Evolutionary conservation across 2,797 vertebrate species (phyloP).

Genomic region (Ceryle rudis): DNA sequence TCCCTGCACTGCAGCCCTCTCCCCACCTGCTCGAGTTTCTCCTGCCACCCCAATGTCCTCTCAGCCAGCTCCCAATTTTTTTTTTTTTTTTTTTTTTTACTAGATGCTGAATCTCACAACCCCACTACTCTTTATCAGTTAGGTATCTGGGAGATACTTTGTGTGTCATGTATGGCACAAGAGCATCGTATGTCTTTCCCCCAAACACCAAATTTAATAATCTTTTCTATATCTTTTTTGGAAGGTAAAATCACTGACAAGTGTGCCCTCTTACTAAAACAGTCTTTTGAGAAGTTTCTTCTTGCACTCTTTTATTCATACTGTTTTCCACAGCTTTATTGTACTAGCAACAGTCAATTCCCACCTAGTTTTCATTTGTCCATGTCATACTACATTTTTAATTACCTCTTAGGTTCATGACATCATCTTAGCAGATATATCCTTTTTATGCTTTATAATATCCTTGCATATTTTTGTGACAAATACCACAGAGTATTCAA

Average conservation of each 20-base stretch:
- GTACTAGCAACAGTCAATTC: neutral
- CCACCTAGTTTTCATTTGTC: neutral
- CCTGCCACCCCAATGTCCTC: neutral
- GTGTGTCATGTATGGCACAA: neutral
- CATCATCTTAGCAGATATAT: neutral
- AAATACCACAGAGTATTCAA: neutral
- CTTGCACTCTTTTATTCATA: neutral
- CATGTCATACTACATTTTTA: neutral
- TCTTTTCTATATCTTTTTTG: neutral
- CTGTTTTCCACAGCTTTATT: neutral
- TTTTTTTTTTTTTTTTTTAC: neutral
- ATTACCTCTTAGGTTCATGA: neutral
- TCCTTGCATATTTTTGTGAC: neutral
- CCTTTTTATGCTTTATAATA: neutral
- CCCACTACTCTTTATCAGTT: neutral
- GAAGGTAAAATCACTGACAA: neutral
- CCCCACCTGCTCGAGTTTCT: neutral
- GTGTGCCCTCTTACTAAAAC: neutral
- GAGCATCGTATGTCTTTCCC: neutral
- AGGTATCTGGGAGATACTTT: neutral
- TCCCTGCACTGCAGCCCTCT: neutral
- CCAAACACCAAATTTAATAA: neutral
- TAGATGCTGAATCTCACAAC: neutral
- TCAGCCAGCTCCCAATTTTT: neutral
- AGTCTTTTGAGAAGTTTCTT: neutral